Evolutionary conservation across 2,113 vertebrate genomes (phyloP), one percentile per base, ranked within the genome.

Genomic region (Lepisosteus osseus): DNA sequence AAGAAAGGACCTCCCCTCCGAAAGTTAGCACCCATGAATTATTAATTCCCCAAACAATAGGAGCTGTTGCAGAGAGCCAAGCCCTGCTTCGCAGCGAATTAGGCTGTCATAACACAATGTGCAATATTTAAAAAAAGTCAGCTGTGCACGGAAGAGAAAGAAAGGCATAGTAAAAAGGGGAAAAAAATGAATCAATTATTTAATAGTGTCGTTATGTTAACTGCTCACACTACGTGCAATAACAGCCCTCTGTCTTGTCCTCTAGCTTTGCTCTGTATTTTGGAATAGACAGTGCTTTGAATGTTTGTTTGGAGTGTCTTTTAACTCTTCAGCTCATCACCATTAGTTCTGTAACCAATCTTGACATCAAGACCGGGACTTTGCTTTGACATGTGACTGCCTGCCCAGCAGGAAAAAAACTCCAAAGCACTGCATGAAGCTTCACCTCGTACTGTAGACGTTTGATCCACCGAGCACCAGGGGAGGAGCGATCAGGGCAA

Each of bases 1-100:
- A 73, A 77, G 79, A 77, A 76, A 79, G 69, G 69, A 73, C 65
- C 74, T 51, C 68, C n/a, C 74, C 79, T 69, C 76, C 77, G 68
- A 61, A 73, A 72, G 73, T 87, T 86, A 84, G 88, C 79, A 72
- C 0, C 70, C 68, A 83, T 86, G 71, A 86, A 87, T 89, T 88
- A 89, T 88, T 87, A 79, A 90, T 85, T 83, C 68, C 65, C 74
- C 78, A 85, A 87, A 84, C 78, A 89, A 85, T 86, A 79, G 82
- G 71, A 45, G 77, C 78, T 42, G 14, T 74, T 72, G 80, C 77
- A 85, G 80, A 54, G 75, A 81, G 74, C 29, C 61, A 74, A 63
- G 69, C 44, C 47, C 61, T 73, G 74, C 69, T 67, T 75, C 79
- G 63, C 65, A 81, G 71, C 75, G 29, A 3, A 86, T 80, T 86